These are phyloP conservation scores for Thyatira batis DNA, from an alignment of 2,888 invertebrate species.

Conservation along the genomic window DNA sequence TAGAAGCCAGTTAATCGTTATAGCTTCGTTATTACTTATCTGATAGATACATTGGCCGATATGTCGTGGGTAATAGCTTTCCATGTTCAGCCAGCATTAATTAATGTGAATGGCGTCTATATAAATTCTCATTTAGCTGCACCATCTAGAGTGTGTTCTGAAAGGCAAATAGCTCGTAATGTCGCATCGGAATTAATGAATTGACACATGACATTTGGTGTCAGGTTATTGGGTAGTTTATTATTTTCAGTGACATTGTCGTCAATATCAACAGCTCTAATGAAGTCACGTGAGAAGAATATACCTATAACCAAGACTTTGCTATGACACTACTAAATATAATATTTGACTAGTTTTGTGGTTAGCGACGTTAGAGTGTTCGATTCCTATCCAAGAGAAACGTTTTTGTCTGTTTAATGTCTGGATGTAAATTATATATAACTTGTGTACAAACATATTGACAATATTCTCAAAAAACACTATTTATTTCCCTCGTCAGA, in stretches of 20 bases:
- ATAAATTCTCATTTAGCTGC: neutral
- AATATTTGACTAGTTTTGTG: too few species aligned
- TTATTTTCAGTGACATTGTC: neutral
- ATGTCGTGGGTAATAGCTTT: conserved; percentile 1
- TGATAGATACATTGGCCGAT: neutral
- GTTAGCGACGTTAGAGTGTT: too few species aligned
- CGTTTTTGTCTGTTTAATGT: too few species aligned
- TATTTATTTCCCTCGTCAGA: too few species aligned
- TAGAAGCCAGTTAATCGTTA: neutral
- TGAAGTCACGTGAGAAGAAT: too few species aligned
- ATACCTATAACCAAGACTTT: too few species aligned
- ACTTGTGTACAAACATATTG: too few species aligned
- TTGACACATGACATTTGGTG: neutral
- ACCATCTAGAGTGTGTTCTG: neutral
- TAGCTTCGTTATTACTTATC: neutral
- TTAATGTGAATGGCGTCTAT: neutral
- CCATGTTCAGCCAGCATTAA: neutral
- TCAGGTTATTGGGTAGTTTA: neutral
- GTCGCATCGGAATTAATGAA: neutral
- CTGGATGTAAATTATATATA: too few species aligned
- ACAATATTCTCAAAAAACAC: too few species aligned
- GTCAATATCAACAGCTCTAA: too few species aligned
- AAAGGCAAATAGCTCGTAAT: neutral
- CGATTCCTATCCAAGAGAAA: too few species aligned
- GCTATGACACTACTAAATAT: too few species aligned